Evolutionary conservation across 2,113 vertebrate species (phyloP).

Genomic region (Bubo bubo): DNA sequence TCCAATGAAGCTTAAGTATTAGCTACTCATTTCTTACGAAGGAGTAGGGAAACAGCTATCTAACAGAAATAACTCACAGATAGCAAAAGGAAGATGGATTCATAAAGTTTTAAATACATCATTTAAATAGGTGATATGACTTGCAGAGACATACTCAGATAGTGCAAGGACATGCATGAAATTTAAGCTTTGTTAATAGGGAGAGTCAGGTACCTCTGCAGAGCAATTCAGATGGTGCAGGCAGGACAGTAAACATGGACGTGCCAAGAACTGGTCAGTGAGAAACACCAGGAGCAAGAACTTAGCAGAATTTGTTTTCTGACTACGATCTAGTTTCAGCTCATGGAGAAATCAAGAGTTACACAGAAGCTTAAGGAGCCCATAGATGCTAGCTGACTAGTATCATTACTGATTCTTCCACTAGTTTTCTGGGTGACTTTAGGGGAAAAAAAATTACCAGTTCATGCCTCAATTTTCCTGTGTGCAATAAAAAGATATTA

Average conservation of each 20-base stretch:
- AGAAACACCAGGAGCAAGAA: not conserved
- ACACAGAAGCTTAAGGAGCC: not conserved
- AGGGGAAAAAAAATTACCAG: not conserved
- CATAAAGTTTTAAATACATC: not conserved
- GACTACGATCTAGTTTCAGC: not conserved
- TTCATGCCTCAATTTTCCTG: not conserved
- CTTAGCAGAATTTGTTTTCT: not conserved
- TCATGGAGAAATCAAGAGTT: not conserved
- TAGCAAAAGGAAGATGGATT: not conserved
- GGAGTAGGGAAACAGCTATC: not conserved
- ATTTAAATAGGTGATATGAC: not conserved
- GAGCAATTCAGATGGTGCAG: not conserved
- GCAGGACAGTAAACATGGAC: not conserved
- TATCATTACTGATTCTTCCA: not conserved
- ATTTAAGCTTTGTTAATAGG: not conserved
- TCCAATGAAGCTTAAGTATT: conserved; percentile 36
- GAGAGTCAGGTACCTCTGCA: not conserved
- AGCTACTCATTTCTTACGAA: not conserved
- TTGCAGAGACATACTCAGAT: not conserved
- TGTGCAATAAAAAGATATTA: not conserved
- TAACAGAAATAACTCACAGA: not conserved
- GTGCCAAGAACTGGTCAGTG: not conserved
- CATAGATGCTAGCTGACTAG: not conserved
- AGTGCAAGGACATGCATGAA: not conserved
- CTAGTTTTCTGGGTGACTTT: not conserved